phyloP scores from a whole-genome alignment of 2,113 vertebrate species.

The Carollia perspicillata region DNA sequence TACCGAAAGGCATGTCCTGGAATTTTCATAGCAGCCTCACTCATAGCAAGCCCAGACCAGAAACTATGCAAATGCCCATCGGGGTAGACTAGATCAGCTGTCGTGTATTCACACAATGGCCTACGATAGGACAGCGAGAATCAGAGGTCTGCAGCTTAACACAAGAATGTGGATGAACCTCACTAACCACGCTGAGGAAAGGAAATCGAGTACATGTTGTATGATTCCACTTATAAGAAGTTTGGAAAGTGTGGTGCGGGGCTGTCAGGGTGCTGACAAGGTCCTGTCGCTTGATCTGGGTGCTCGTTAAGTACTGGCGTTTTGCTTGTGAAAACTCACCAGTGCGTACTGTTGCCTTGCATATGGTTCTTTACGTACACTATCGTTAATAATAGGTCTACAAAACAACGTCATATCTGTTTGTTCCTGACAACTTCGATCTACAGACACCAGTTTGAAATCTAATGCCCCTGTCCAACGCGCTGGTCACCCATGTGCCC shows the following conservation, averaged over 20 bases:
- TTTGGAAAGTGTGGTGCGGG: background rate
- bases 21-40: background rate
- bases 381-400: background rate
- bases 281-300: background rate
- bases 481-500: background rate
- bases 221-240: background rate
- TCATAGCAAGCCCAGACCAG: background rate
- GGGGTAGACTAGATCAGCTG: background rate
- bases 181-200: background rate
- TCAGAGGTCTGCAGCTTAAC: background rate
- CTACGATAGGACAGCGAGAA: background rate
- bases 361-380: background rate
- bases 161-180: background rate
- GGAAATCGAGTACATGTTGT: background rate
- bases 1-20: background rate
- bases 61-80: background rate
- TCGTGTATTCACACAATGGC: background rate
- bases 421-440: background rate
- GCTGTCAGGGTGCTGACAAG: background rate
- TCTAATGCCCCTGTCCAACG: background rate
- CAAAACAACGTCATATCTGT: background rate
- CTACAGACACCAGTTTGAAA: background rate
- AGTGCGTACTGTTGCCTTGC: background rate
- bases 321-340: background rate
- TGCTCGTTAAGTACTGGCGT: background rate